Evolutionary conservation across 2,797 vertebrate species (phyloP).

Genomic region (Phataginus tricuspis): DNA sequence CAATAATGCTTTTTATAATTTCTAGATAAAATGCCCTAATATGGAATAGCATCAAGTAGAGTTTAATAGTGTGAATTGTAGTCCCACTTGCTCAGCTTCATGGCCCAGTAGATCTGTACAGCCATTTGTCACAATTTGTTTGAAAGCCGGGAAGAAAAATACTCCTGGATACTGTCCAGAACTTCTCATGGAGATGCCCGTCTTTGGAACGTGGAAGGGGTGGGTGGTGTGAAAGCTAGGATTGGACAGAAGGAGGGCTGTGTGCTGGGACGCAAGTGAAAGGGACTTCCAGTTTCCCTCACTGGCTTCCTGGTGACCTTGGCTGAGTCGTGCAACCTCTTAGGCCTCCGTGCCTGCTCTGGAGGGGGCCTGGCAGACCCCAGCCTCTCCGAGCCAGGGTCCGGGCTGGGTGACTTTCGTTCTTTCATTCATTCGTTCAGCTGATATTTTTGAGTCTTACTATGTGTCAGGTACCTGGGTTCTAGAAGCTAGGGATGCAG

Average conservation of each 20-base stretch:
- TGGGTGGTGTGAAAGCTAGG: not conserved
- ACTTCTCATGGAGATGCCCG: constrained; percentile 72
- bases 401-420: not conserved
- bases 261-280: not conserved
- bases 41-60: constrained; percentile 83
- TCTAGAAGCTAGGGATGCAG: not conserved
- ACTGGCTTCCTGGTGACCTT: not conserved
- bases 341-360: fast-evolving
- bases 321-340: not conserved
- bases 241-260: constrained; percentile 27
- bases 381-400: not conserved
- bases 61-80: constrained; percentile 85
- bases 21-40: constrained; percentile 84
- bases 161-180: constrained; percentile 82
- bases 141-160: constrained; percentile 84
- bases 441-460: not conserved
- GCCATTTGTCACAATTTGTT: constrained; percentile 87
- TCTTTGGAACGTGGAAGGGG: constrained; percentile 71
- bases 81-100: constrained; percentile 86
- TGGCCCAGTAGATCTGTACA: constrained; percentile 84
- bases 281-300: not conserved
- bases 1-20: constrained; percentile 57
- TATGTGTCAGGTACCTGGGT: not conserved
- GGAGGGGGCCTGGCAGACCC: not conserved
- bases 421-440: not conserved